Evolutionary conservation across 2,113 vertebrate genomes (phyloP).

Genomic region (Amblyopsis rosae): DNA sequence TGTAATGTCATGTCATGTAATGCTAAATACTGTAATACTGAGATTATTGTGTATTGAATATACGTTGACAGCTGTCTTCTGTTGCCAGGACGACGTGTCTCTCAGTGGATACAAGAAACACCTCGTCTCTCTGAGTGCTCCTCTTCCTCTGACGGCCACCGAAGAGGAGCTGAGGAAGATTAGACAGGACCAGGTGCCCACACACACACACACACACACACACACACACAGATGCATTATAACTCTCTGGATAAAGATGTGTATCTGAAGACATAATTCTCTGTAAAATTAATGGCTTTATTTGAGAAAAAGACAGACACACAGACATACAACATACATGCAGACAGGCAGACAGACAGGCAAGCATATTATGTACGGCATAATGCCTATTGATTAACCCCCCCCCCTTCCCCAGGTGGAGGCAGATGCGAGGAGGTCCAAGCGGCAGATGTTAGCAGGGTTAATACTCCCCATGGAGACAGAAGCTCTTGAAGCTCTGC

Average conservation of each 20-base stretch:
- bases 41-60: not conserved
- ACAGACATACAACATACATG: not conserved
- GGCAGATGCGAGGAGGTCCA: conserved; percentile 80
- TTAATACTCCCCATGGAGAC: conserved; percentile 84
- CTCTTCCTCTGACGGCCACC: conserved; percentile 84
- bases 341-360: not conserved
- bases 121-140: conserved; percentile 80
- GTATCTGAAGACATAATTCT: too few species aligned
- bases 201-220: not conserved
- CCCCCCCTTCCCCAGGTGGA: conserved; percentile 74
- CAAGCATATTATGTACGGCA: not conserved
- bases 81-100: conserved; percentile 86
- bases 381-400: not conserved
- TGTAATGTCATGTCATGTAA: too few species aligned
- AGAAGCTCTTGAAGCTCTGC: conserved; percentile 84
- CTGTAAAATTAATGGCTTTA: not conserved
- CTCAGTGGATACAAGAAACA: conserved; percentile 85
- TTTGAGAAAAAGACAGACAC: too few species aligned
- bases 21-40: too few species aligned
- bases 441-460: conserved; percentile 86
- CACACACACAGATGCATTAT: too few species aligned
- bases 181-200: conserved; percentile 85
- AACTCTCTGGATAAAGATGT: too few species aligned
- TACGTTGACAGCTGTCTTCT: not conserved
- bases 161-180: conserved; percentile 89